A percentile compares a stretch with the other conserved stretches of the same genome.
These are phyloP conservation scores for Cassiopea andromeda DNA, from an alignment of 30 jellyfish, hydroid and myxozoan genomes.

Conservation along the genomic window DNA sequence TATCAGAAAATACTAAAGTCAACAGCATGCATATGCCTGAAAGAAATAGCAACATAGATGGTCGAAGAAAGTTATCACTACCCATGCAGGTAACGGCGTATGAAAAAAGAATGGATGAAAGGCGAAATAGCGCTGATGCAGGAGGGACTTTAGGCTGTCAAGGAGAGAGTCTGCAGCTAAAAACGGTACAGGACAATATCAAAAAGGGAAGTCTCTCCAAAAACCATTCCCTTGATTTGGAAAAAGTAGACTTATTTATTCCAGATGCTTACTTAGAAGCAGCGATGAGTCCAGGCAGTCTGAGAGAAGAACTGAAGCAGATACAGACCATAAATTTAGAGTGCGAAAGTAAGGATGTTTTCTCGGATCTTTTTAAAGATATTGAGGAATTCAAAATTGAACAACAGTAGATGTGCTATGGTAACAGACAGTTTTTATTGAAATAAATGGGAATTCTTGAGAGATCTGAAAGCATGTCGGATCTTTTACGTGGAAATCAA, in stretches of 20 bases:
- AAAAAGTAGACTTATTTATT: conserved; percentile 9
- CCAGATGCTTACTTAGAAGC: conserved; percentile 64
- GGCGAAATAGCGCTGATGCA: conserved; percentile 14
- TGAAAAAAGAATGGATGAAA: neutral
- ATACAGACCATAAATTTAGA: conserved; percentile 9
- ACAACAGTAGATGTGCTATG: no score
- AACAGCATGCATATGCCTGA: neutral
- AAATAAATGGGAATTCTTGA: no score
- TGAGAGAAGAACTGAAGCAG: conserved; percentile 61
- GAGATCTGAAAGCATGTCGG: no score
- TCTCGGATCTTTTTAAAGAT: neutral
- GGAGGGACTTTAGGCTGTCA: neutral
- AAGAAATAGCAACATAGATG: no score
- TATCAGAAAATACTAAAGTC: neutral
- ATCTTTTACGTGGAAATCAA: no score
- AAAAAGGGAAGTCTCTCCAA: conserved; percentile 1
- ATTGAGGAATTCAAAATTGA: neutral
- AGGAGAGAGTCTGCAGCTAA: neutral
- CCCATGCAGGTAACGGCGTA: neutral
- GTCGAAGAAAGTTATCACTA: conserved; percentile 17
- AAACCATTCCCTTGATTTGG: conserved; percentile 11
- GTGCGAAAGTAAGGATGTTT: conserved; percentile 10
- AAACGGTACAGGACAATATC: neutral
- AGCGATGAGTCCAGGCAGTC: conserved; percentile 63
- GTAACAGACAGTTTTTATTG: no score